A percentile compares a stretch with the other conserved stretches of the same genome.
Evolutionary conservation across 2,797 vertebrate genomes (phyloP).

Genomic region (Astyanax mexicanus): DNA sequence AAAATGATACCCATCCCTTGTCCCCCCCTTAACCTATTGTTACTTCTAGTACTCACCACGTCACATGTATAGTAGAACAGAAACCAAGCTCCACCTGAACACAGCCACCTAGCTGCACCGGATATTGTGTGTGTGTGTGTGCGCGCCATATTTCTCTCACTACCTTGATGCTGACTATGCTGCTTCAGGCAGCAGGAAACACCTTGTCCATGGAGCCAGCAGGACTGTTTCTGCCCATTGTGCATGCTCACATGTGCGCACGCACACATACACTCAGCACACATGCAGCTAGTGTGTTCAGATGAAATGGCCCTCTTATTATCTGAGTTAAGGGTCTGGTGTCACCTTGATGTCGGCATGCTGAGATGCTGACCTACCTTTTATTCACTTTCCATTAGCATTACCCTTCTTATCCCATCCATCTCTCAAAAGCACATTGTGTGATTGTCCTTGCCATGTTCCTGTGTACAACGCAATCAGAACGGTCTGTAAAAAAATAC

Average conservation of each 20-base stretch:
- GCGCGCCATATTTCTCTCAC: constrained; percentile 24
- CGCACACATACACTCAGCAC: constrained; percentile 40
- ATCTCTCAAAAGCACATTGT: neutral
- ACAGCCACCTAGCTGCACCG: constrained; percentile 14
- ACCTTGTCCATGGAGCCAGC: constrained; percentile 73
- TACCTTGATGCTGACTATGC: constrained; percentile 40
- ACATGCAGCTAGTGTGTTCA: constrained; percentile 8
- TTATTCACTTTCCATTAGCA: neutral
- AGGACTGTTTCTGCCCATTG: constrained; percentile 58
- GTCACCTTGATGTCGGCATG: neutral
- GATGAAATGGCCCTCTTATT: neutral
- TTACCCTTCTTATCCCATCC: neutral
- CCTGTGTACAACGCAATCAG: neutral
- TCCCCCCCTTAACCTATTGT: neutral
- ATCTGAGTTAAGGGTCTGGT: neutral
- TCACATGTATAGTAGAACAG: neutral
- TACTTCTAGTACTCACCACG: neutral
- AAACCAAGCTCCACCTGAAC: constrained; percentile 25
- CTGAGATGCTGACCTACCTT: neutral
- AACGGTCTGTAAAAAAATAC: neutral
- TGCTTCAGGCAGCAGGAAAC: constrained; percentile 73
- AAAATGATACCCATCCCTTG: too few species aligned
- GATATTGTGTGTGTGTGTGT: constrained; percentile 10
- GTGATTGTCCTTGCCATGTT: neutral
- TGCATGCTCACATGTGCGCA: constrained; percentile 35